These are phyloP conservation scores for Dermatophagoides farinae DNA, from an alignment of 1,140 invertebrate species.

Conservation along the genomic window DNA sequence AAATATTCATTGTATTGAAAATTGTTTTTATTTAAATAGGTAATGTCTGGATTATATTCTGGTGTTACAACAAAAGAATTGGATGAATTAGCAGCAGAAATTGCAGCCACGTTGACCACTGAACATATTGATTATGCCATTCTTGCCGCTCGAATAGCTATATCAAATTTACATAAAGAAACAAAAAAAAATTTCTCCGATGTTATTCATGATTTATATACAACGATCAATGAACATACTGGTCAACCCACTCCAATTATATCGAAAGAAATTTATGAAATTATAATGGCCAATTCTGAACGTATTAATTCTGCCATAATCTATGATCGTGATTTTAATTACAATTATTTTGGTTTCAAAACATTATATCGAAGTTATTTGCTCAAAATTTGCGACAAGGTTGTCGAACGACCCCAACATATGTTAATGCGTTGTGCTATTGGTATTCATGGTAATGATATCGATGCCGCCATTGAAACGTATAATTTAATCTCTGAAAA, in stretches of 20 bases:
- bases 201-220: constrained; percentile 68
- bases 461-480: constrained; percentile 80
- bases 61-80: constrained; percentile 90
- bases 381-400: constrained; percentile 76
- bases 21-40: constrained; percentile 20
- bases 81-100: constrained; percentile 92
- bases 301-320: constrained; percentile 84
- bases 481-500: constrained; percentile 87
- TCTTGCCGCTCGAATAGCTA: constrained; percentile 78
- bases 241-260: constrained; percentile 55
- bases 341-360: constrained; percentile 97
- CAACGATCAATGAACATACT: constrained; percentile 47
- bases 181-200: constrained; percentile 79
- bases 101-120: constrained; percentile 81
- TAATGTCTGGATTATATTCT: constrained; percentile 79
- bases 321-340: constrained; percentile 89
- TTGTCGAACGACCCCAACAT: constrained; percentile 88
- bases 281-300: constrained; percentile 71
- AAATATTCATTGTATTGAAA: not conserved
- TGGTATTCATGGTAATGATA: constrained; percentile 84
- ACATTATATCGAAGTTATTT: constrained; percentile 90
- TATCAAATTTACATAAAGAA: constrained; percentile 95
- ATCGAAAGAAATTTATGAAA: constrained; percentile 53
- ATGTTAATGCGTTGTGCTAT: constrained; percentile 96
- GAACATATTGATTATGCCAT: constrained; percentile 92